Evolutionary conservation across 2,888 invertebrate genomes (phyloP).

Genomic region (Drosophila hamatofila): DNA sequence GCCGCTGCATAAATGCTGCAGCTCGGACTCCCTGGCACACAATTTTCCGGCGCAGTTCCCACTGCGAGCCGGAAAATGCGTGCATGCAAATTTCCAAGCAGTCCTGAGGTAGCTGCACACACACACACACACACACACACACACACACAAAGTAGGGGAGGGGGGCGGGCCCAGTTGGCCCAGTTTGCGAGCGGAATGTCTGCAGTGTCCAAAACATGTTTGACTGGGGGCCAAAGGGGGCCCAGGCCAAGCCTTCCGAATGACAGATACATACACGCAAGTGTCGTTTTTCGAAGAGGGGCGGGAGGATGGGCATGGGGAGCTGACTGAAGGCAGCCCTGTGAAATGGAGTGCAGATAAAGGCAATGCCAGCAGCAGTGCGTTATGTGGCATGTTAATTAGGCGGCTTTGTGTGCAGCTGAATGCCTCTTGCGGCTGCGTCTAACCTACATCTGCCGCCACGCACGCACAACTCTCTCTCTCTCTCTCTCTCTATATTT

Average conservation of each 20-base stretch:
- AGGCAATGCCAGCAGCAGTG: slow-evolving; percentile 26
- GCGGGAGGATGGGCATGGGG: too few relatives aligned
- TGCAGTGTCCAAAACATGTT: slow-evolving; percentile 49
- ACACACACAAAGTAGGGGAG: slow-evolving; percentile 19
- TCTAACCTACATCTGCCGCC: slow-evolving; percentile 4
- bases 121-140: slow-evolving; percentile 25
- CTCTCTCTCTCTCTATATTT: not conserved
- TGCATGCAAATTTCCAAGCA: slow-evolving; percentile 68
- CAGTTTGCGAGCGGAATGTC: slow-evolving; percentile 42
- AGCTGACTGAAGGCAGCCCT: not conserved
- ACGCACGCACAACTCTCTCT: not conserved
- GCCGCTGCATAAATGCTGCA: slow-evolving; percentile 61
- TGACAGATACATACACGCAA: slow-evolving; percentile 35
- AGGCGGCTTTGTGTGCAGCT: slow-evolving; percentile 61
- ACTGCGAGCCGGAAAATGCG: slow-evolving; percentile 60
- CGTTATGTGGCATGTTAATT: slow-evolving; percentile 65
- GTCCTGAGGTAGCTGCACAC: slow-evolving; percentile 21
- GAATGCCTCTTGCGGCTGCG: slow-evolving; percentile 37
- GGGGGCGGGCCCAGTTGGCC: slow-evolving; percentile 9
- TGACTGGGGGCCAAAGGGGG: slow-evolving; percentile 28
- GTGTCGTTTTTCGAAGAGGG: not conserved
- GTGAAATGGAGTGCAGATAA: slow-evolving; percentile 12
- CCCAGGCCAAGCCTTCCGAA: slow-evolving; percentile 34
- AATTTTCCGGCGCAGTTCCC: slow-evolving; percentile 51
- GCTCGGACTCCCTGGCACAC: slow-evolving; percentile 60